Evolutionary conservation across 2,113 vertebrate genomes (phyloP), one percentile per base, ranked within the genome.

Genomic region (Corythoichthys intestinalis): DNA sequence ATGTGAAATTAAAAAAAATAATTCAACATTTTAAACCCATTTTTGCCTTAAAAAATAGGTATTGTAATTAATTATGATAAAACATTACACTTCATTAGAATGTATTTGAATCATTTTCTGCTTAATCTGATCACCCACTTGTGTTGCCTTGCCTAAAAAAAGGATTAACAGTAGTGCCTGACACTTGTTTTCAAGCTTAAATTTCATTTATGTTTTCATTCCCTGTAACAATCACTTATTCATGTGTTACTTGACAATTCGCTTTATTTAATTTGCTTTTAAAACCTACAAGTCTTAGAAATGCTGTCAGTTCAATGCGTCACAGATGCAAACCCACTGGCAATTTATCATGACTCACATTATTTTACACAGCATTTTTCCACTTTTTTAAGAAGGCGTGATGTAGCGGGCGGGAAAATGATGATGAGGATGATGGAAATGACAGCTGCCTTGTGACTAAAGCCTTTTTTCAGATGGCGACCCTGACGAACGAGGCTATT

Each of bases 351-450:
- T 58, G 35, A 14, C 56, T 58, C 34, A 13, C 20, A 38, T 58
- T 15, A 58, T 58, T 37, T 34, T 14, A 6, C 35, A 37, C 5
- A 6, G 35, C 13, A 15, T 37, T 37, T 15, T 14, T 10, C 9
- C 5, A 6, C 13, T 58, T 58, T 58, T 13, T 57, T 35, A 35
- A 4, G 13, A 34, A 28, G 34, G 56, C 20, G 34, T 15, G 34
- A 37, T 35, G 34, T 37, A 13, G 28, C 10, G 54, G 54, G 5
- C 28, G 28, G 28, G 60, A 62, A 46, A 15, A 64, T 59, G 57
- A 59, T 59, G 58, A 20, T 48, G 62, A 63, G 11, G 60, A 63
- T 46, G 60, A 63, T 64, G 39, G 17, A 9, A 44, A 63, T 35
- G 62, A 34, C 41, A 64, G 62, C 46, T 8, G n/a, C 46, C n/a